Base-by-base conservation (phyloP, 2,797 vertebrate species). In the Lagocephalus sceleratus region DNA sequence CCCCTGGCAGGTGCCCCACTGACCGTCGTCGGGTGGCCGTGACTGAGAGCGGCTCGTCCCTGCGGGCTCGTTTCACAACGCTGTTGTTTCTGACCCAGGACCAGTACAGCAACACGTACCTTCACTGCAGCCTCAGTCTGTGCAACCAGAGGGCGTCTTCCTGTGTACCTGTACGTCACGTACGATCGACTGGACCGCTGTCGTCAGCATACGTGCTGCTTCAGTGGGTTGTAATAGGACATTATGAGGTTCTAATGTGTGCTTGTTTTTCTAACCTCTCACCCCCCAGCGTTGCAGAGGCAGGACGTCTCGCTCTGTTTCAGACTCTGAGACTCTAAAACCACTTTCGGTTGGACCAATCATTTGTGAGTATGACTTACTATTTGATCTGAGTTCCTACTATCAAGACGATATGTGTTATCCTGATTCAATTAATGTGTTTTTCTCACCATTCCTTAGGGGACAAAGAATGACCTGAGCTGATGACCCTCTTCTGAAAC, bases 111-210 rank as follows among this genome's bases (percentile, higher is more conserved):
- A 53, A 79, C 0, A 60, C 88, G 12, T 92, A 78, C 66, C 78
- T 93, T 43, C 90, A 92, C 38, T 92, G 91, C 50, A 77, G 78
- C 60, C 68, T 91, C 40, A 76, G 64, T 15, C 72, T 93, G 55
- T 93, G 91, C 51, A 78, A 91, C 17, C 38, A 1, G 22, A 54
- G 20, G 12, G 51, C 2, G 0, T 72, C 53, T 29, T 23, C 25
- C 9, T 93, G 91, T 60, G 20, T 71, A 38, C 83, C 88, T 2
- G 91, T 92, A 71, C 85, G 78, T 58, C 47, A 42, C 19, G 29
- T 5, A 17, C 29, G 43, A 43, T 25, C 19, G 2, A 10, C 14
- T 17, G 1, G 32, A 14, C 12, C 2, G 32, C 32, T 12, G 1
- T 6, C 8, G 5, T 25, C 0, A 23, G 25, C 21, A 12, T 48